Evolutionary conservation across 2,797 vertebrate genomes (phyloP), one percentile per base, ranked within the genome.

Genomic region (Sebastes steindachneri): DNA sequence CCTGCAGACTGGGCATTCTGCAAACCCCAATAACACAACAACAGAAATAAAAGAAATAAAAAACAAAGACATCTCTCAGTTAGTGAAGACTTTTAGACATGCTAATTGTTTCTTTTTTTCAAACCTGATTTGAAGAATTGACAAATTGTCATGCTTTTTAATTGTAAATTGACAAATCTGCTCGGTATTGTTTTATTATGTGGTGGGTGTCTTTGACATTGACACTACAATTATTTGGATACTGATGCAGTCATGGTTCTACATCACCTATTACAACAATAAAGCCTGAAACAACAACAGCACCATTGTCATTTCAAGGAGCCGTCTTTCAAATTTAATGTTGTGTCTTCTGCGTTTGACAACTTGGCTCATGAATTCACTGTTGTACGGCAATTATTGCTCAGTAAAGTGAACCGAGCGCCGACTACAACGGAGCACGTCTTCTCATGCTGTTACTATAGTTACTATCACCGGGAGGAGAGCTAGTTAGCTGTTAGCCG

Each of bases 161-260:
- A 41, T 41, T 58, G 4, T 9, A n/a, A 67, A 51, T 41, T 31
- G 23, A 53, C 33, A 75, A 53, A 65, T 58, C 54, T 60, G 45
- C 37, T 19, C 53, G 3, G 15, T 59, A 35, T 57, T 55, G 23
- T 63, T 6, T 64, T 37, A 68, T 25, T 17, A 12, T 26, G 35
- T 10, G 58, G 9, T 9, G 37, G 28, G 19, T 51, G 35, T 45
- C 28, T 59, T 25, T 59, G 57, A 65, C 41, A 72, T 68, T 57
- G 68, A 63, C n/a, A 78, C 69, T n/a, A 28, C 19, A 64, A 17
- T 79, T 79, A 26, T 68, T 66, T 14, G 28, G 28, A 15, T 19
- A 12, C 9, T 62, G 53, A 26, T 68, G 68, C 25, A 58, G 12
- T 48, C 14, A 25, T 9, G 8, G 23, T 60, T 77, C 69, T 58